Conservation (phyloP, 2,797 vertebrate species). For the Siniperca undulata region DNA sequence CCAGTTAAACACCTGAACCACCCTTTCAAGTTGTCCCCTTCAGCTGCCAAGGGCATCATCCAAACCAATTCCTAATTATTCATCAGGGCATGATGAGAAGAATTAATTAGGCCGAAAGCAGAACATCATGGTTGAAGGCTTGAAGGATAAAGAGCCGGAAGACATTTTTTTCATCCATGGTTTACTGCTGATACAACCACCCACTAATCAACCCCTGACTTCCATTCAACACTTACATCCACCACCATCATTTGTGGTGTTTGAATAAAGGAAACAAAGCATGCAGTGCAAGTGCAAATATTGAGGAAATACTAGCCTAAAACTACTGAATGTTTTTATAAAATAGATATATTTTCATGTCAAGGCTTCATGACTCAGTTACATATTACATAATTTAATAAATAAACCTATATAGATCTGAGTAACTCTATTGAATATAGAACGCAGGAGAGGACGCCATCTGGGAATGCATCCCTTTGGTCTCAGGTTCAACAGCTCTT, state of each 20-base stretch:
- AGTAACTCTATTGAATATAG: constrained; percentile 6
- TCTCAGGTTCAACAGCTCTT: constrained; percentile 46
- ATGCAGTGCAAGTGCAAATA: constrained; percentile 11
- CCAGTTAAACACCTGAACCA: constrained; percentile 84
- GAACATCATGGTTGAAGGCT: constrained; percentile 41
- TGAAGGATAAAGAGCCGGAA: constrained; percentile 39
- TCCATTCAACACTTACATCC: constrained; percentile 3
- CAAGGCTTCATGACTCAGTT: constrained; percentile 14
- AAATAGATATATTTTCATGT: neutral
- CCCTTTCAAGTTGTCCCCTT: constrained; percentile 68
- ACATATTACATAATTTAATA: neutral
- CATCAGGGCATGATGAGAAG: constrained; percentile 67
- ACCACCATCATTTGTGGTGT: neutral
- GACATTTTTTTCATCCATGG: constrained; percentile 24
- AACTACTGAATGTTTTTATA: neutral
- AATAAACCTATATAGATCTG: neutral
- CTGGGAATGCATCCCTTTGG: constrained; percentile 25
- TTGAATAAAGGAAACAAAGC: constrained; percentile 11
- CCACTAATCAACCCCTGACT: constrained; percentile 29
- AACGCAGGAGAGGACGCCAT: constrained; percentile 16
- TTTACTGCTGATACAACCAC: constrained; percentile 30
- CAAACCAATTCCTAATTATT: constrained; percentile 78
- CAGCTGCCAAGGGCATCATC: constrained; percentile 56
- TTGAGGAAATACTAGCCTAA: neutral
- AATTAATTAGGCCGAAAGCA: constrained; percentile 67